Conservation (phyloP, 2,888 invertebrate genomes). For the Synanthedon myopaeformis region DNA sequence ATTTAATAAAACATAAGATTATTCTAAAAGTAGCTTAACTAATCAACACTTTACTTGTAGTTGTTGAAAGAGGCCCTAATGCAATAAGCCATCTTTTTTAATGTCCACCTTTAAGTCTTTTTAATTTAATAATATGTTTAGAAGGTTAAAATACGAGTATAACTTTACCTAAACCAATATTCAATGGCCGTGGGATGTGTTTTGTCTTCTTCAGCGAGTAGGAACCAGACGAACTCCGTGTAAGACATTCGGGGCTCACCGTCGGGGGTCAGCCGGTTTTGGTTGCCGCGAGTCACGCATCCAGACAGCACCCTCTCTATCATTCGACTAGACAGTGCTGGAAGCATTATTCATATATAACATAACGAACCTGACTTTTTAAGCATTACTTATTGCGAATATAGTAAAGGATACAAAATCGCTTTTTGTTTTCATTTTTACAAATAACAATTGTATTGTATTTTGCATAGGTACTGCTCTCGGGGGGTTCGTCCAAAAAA, state of each 20-base stretch:
- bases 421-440: no score
- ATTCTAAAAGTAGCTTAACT: no score
- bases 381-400: no score
- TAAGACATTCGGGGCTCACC: slow-evolving; percentile 92
- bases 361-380: background rate
- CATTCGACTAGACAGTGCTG: slow-evolving; percentile 95
- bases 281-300: slow-evolving; percentile 89
- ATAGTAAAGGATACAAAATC: no score
- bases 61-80: no score
- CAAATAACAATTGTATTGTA: no score
- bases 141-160: background rate
- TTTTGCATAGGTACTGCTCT: no score
- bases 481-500: no score
- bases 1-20: no score
- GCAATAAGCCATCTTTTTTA: no score
- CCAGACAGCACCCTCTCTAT: slow-evolving; percentile 98
- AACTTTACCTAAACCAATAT: slow-evolving; percentile 86
- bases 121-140: background rate
- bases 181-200: slow-evolving; percentile 94
- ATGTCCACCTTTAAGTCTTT: no score
- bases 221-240: slow-evolving; percentile 99
- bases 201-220: slow-evolving; percentile 99
- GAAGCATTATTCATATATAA: background rate
- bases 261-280: slow-evolving; percentile 59
- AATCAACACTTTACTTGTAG: no score